Percentiles rank a stretch among this genome's conserved stretches.
These are phyloP conservation scores for Hartigia nigra DNA, from an alignment of 2,888 invertebrate species.

Conservation along the genomic window DNA sequence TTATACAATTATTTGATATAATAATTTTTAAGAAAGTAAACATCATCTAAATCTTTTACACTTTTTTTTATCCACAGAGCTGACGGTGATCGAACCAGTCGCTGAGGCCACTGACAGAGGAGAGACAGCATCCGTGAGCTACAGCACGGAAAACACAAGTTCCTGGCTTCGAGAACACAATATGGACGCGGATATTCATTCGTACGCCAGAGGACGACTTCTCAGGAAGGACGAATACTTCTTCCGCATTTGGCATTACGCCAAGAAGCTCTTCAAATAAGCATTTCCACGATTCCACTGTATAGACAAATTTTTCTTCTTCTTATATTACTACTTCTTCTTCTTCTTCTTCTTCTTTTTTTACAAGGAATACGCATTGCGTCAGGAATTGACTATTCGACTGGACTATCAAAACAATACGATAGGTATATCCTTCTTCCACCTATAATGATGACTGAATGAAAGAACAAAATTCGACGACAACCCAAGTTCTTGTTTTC, in stretches of 20 bases:
- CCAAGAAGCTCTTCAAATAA: slow-evolving; percentile 85
- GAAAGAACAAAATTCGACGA: background rate
- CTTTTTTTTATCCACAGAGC: slow-evolving; percentile 42
- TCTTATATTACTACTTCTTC: background rate
- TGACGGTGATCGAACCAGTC: slow-evolving; percentile 69
- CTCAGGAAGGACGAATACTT: slow-evolving; percentile 92
- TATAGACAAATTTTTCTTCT: slow-evolving; percentile 1
- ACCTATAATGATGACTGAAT: background rate
- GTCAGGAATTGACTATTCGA: background rate
- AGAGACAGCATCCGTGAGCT: slow-evolving; percentile 78
- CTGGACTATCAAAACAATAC: background rate
- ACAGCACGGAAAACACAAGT: slow-evolving; percentile 92
- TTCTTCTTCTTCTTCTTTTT: background rate
- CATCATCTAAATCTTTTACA: background rate
- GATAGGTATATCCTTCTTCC: background rate
- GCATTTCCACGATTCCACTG: slow-evolving; percentile 31
- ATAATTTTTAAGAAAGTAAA: background rate
- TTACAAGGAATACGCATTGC: background rate
- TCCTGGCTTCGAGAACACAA: slow-evolving; percentile 94
- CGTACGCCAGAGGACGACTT: slow-evolving; percentile 88
- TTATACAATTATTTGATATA: background rate
- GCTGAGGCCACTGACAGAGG: slow-evolving; percentile 77
- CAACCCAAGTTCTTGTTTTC: background rate
- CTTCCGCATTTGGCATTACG: slow-evolving; percentile 93
- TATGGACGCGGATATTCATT: slow-evolving; percentile 93